Evolutionary conservation across 1,140 invertebrate genomes (phyloP), one percentile per base, ranked within the genome.

Genomic region (Drosophila nigromelanica): DNA sequence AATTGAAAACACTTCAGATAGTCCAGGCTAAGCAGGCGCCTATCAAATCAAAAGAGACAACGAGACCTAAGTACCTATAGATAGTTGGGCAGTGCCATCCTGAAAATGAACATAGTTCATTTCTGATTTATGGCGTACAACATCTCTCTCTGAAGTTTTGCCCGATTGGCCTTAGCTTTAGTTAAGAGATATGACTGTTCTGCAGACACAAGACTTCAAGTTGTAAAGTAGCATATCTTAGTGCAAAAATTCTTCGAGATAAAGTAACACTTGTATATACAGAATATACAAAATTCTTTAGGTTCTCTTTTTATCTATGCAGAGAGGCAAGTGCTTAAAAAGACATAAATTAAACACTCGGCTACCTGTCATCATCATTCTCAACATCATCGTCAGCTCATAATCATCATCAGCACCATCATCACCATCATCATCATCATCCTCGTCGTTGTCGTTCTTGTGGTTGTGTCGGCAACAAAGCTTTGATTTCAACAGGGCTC

Each of bases 311-410:
- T 70, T 75, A 69, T 73, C 62, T 73, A 58, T 74, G 52, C 69
- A 66, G 30, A 47, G 30, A 60, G 73, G 76, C 78, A 87, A 89
- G 83, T 89, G 76, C 83, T 89, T 89, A 89, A 89, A 89, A 89
- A 83, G 83, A 89, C 83, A 89, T 89, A 89, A 83, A 89, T 89
- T 89, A 89, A 89, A 89, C 79, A 89, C 85, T 82, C 68, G 75
- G 82, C 82, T 86, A 86, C 82, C 82, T 86, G 82, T 87, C 81
- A 86, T 87, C 81, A 82, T 87, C 82, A 80, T 85, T 52, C 62
- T 37, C 77, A 73, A 10, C 40, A 59, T 37, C 52, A 37, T 55
- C 37, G 50, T 42, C 27, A 54, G 7, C 42, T 62, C 37, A 60
- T 68, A 51, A 37, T 56, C 71, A 76, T 64, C 73, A 52, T 54